These are phyloP conservation scores for Styela plicata DNA, from an alignment of 23 tunicate genomes.

Conservation along the genomic window DNA sequence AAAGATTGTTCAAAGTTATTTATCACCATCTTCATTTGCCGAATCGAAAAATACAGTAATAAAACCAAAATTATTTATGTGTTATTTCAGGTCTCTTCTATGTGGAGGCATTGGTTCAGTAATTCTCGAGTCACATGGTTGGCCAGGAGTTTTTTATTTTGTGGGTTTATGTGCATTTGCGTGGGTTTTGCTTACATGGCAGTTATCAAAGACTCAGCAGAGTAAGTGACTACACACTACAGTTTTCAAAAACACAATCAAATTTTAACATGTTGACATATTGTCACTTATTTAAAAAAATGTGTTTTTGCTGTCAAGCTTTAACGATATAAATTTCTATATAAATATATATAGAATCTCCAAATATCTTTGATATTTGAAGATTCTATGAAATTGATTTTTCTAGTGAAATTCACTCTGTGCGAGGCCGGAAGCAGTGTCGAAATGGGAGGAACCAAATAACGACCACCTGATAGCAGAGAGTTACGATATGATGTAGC, in stretches of 20 bases:
- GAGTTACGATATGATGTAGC: no score
- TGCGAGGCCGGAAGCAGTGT: no score
- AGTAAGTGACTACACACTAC: not conserved
- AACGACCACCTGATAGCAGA: no score
- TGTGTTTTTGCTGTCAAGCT: not conserved
- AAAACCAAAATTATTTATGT: no score
- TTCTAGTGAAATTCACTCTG: no score
- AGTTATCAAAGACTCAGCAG: not conserved
- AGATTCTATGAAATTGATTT: no score
- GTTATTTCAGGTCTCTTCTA: constrained; percentile 34
- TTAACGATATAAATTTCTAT: not conserved
- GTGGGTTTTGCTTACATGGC: constrained; percentile 18
- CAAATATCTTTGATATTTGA: no score
- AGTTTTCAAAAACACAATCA: not conserved
- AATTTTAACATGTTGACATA: not conserved
- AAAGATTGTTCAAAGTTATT: no score
- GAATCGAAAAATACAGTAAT: not conserved
- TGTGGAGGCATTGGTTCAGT: constrained; percentile 91
- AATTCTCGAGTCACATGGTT: constrained; percentile 58
- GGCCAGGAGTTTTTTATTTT: constrained; percentile 76
- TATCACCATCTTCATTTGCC: no score
- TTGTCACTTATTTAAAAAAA: not conserved
- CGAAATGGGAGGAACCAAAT: no score
- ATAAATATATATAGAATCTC: no score
- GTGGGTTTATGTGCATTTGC: constrained; percentile 49